Base-by-base conservation (phyloP, 1,140 invertebrate species). In the Drosophila guanche region DNA sequence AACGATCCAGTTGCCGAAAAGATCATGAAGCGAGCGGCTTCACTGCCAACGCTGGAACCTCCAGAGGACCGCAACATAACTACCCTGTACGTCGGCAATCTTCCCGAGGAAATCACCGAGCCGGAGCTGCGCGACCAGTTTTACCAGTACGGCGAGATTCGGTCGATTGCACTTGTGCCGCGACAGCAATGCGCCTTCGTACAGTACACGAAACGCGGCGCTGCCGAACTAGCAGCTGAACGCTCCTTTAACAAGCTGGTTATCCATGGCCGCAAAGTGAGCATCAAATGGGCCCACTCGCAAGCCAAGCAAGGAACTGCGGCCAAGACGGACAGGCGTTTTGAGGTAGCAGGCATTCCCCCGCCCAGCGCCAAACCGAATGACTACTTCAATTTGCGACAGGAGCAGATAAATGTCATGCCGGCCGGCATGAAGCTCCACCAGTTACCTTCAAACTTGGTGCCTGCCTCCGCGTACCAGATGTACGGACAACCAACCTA, bases 1-100 rank as follows among this genome's bases (percentile, higher is more conserved):
- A 99, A 99, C 92, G 99, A 99, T 93, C 99, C 99, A 1, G 98
- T 99, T 4, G 99, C 99, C 46, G 98, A 99, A 79, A 99, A 99
- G 91, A 92, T 99, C 22, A 95, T 99, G 93, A 95, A 97, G 62
- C 93, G 98, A 71, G 97, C 97, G 41, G 97, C 96, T 10, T 96
- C 97, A 2, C 96, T 99, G 95, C 99, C 99, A 0, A 97, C 97
- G 52, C 92, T 99, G 8, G 97, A 98, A 51, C 95, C 98, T 0
- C 99, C 99, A 0, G 98, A 99, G 91, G 99, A 99, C 89, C 96
- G 96, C 84, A 96, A 95, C 16, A 99, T 99, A 6, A 99, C 98
- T 0, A 99, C 99, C 4, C 91, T 99, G 0, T 99, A 99, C 91
- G 94, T 99, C 37, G 98, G 97, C 4, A 99, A 99, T 91, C 91